A percentile compares a stretch with the other conserved stretches of the same genome.
These are phyloP conservation scores for Ectemnius continuus DNA, from an alignment of 2,888 invertebrate species.

Conservation along the genomic window DNA sequence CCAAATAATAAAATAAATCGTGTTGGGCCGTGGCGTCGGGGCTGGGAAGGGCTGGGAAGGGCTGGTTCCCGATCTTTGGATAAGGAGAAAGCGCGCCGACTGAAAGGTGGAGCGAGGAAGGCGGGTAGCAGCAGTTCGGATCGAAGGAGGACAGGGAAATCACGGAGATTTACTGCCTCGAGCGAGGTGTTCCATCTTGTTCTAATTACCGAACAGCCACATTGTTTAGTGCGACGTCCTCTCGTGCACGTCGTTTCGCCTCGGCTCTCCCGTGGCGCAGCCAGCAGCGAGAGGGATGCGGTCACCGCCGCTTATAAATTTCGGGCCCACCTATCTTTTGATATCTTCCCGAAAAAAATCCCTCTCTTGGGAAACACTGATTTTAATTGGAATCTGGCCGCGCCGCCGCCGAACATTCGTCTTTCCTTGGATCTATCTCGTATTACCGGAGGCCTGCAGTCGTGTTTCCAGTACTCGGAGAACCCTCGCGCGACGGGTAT, in stretches of 20 bases:
- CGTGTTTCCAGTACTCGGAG: too few species aligned
- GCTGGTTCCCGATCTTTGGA: constrained; percentile 54
- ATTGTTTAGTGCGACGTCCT: constrained; percentile 35
- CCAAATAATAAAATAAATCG: constrained; percentile 70
- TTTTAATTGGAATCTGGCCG: background rate
- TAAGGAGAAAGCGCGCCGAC: constrained; percentile 47
- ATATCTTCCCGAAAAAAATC: background rate
- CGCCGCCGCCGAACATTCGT: background rate
- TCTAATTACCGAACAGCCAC: constrained; percentile 65
- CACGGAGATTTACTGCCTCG: constrained; percentile 67
- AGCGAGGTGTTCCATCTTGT: constrained; percentile 64
- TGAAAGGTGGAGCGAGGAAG: constrained; percentile 39
- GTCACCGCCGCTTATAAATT: background rate
- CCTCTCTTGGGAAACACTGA: background rate
- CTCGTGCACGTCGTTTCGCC: constrained; percentile 1
- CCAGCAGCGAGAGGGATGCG: too few species aligned
- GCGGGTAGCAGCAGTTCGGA: constrained; percentile 26
- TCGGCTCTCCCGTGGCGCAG: background rate
- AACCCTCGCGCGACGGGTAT: too few species aligned
- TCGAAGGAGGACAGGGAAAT: constrained; percentile 49
- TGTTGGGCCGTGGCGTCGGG: constrained; percentile 23
- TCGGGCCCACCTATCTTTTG: background rate
- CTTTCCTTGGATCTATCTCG: background rate
- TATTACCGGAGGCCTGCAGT: background rate
- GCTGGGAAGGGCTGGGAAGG: constrained; percentile 43